Percentiles rank a stretch among this genome's conserved stretches.
Evolutionary conservation across 2,797 vertebrate genomes (phyloP).

Genomic region (Hydrophis major): DNA sequence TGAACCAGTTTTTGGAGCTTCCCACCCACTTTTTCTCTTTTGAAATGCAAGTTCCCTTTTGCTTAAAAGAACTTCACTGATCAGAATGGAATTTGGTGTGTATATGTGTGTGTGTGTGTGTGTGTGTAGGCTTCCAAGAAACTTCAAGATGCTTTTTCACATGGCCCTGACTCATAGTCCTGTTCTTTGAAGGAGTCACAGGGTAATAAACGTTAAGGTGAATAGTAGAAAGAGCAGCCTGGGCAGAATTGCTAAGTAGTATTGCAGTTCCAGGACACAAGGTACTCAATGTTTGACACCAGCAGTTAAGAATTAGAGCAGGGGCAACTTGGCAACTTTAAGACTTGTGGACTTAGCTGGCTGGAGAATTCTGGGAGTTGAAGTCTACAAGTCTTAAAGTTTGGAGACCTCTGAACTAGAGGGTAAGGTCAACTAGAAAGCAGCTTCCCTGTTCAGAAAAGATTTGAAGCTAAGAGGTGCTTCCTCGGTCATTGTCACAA

Average conservation of each 20-base stretch:
- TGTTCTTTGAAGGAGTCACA: background rate
- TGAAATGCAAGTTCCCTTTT: background rate
- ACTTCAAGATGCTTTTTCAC: background rate
- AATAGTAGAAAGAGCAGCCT: background rate
- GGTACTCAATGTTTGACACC: background rate
- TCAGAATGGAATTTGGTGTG: background rate
- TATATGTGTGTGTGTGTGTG: too few species aligned
- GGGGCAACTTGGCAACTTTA: too few species aligned
- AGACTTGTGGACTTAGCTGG: too few species aligned
- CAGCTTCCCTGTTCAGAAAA: background rate
- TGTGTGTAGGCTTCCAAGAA: background rate
- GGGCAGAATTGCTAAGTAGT: background rate
- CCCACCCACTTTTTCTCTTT: background rate
- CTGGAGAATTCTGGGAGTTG: too few species aligned
- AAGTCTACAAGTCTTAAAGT: too few species aligned
- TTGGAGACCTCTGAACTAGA: background rate
- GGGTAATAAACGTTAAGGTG: background rate
- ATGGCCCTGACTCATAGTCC: background rate
- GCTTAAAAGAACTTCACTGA: background rate
- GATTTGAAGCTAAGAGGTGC: background rate
- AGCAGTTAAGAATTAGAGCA: background rate
- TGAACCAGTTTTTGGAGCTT: background rate
- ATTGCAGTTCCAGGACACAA: background rate
- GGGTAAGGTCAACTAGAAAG: background rate
- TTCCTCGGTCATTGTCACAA: background rate